Base-by-base conservation (phyloP, 2,797 vertebrate genomes). In the Sebastes jordani region DNA sequence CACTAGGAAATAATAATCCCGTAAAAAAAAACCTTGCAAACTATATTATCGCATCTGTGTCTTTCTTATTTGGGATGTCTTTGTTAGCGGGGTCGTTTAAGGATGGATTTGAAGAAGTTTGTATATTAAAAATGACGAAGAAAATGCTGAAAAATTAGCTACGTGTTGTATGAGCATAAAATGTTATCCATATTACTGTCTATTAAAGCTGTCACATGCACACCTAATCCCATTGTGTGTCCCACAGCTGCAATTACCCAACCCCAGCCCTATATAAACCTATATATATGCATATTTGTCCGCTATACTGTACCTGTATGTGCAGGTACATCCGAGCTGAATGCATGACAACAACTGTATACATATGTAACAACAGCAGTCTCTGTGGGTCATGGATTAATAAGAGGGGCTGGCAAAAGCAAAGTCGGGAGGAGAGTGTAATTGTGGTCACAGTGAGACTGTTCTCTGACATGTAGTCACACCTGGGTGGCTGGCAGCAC, bases 381-480 rank as follows among this genome's bases (percentile, higher is more conserved):
- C 86, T 71, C 71, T 74, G 27, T 61, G 66, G 74, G 74, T 84
- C 59, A 7, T 34, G 59, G 82, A 83, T 83, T 91, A 93, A 88
- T 87, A 77, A 90, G 84, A 76, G 82, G 54, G 73, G 78, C 25
- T 84, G 38, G 80, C 78, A 75, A 25, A 11, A 11, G 86, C 36
- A 60, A 78, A 83, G 85, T 84, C 77, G 65, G 87, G 83, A 81
- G 82, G 83, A 70, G 72, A 90, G 80, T 90, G 90, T 95, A 95
- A 95, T 93, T 93, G 93, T 88, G 82, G 88, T 88, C 68, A 36
- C 89, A 86, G 87, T 86, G 92, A 93, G 91, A 88, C 87, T 89
- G 84, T 90, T 93, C 89, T 79, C 91, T 93, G 95, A 95, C 95
- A 95, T 88, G 77, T 18, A 86, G 93, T 95, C 95, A 96, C 93